Evolutionary conservation across 1,140 invertebrate genomes (phyloP).

Genomic region (Scaptomyza graminum): DNA sequence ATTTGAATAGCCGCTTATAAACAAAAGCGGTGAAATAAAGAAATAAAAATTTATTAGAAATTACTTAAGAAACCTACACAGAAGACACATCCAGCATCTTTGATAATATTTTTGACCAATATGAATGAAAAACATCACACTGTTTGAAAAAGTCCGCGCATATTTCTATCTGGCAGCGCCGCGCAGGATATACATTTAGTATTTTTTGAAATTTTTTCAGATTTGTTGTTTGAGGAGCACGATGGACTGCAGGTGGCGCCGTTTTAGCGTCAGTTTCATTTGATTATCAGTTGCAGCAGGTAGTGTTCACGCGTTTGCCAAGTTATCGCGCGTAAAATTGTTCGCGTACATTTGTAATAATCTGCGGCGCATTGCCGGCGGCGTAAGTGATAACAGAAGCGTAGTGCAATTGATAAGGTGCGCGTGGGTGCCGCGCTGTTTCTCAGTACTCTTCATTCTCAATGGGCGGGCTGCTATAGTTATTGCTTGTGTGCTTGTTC

Average conservation of each 20-base stretch:
- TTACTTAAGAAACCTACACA: background rate
- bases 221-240: background rate
- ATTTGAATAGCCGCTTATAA: background rate
- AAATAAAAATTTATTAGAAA: background rate
- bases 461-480: background rate
- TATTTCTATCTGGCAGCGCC: background rate
- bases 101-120: background rate
- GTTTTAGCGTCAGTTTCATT: slow-evolving; percentile 41
- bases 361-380: slow-evolving; percentile 24
- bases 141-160: slow-evolving; percentile 6
- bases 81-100: background rate
- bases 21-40: background rate
- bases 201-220: slow-evolving; percentile 35
- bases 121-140: no score
- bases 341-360: slow-evolving; percentile 12
- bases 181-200: slow-evolving; percentile 22
- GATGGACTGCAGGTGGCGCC: slow-evolving; percentile 46
- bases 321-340: slow-evolving; percentile 45
- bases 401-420: slow-evolving; percentile 36
- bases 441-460: background rate
- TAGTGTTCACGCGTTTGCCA: background rate
- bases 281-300: slow-evolving; percentile 31
- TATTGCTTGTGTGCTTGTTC: slow-evolving; percentile 19
- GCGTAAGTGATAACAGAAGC: slow-evolving; percentile 33
- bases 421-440: slow-evolving; percentile 11